phyloP scores from a whole-genome alignment of 2,113 vertebrate genomes.

The Dipodomys merriami region DNA sequence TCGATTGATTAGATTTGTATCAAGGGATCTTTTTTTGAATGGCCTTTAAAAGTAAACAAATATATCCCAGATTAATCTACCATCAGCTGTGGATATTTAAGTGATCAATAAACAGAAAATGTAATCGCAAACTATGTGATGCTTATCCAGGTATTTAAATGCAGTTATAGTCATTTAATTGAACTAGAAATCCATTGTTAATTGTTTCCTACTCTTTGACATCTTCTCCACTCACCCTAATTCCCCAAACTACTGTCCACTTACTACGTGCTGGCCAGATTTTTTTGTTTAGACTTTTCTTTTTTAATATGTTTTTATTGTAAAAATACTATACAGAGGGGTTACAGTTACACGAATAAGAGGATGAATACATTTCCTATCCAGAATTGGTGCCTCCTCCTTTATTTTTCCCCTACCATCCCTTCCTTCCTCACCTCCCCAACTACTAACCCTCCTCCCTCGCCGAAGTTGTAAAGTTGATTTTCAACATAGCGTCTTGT shows the following conservation, averaged over 20 bases:
- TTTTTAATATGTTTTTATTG: no score
- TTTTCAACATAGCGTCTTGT: no score
- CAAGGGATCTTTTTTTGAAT: not conserved
- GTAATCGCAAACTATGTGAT: not conserved
- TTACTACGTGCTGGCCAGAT: not conserved
- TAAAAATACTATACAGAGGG: no score
- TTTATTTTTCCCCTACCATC: no score
- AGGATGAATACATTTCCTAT: no score
- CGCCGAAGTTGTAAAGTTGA: no score
- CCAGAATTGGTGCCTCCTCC: no score
- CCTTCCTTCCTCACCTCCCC: no score
- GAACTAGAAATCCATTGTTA: not conserved
- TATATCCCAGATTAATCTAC: slow-evolving; percentile 11
- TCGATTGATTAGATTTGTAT: slow-evolving; percentile 21
- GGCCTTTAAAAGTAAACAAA: slow-evolving; percentile 23
- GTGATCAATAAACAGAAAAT: not conserved
- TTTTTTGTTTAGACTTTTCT: not conserved
- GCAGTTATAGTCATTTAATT: not conserved
- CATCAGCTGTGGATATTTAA: not conserved
- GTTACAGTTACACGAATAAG: no score
- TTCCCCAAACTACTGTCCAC: fast-evolving
- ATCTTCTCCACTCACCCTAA: not conserved
- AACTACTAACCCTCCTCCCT: no score
- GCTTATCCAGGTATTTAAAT: not conserved
- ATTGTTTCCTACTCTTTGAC: not conserved